phyloP scores from a whole-genome alignment of 1,140 invertebrate genomes.

The Leptinotarsa defecta region DNA sequence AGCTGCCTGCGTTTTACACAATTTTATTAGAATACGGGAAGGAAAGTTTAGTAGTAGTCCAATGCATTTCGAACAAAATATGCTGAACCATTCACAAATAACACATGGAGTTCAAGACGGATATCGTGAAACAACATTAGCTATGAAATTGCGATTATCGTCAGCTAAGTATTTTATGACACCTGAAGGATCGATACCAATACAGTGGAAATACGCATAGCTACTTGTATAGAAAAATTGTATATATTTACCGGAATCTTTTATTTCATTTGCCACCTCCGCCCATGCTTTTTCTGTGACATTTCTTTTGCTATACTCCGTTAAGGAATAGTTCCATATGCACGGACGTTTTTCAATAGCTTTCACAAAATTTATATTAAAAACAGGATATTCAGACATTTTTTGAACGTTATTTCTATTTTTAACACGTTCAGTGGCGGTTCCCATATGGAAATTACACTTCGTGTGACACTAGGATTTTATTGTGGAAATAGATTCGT shows the following conservation, averaged over 20 bases:
- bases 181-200: conserved; percentile 1
- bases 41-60: background rate
- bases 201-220: conserved; percentile 7
- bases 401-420: background rate
- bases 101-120: background rate
- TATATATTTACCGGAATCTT: conserved; percentile 24
- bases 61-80: conserved; percentile 2
- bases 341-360: conserved; percentile 19
- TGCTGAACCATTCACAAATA: background rate
- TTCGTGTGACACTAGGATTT: too few relatives aligned
- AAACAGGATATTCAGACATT: conserved; percentile 18
- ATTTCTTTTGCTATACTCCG: conserved; percentile 29
- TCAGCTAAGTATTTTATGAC: conserved; percentile 8
- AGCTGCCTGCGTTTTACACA: conserved; percentile 26
- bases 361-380: conserved; percentile 28
- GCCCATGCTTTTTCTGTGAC: conserved; percentile 30
- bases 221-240: background rate
- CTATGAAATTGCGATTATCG: background rate
- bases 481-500: too few relatives aligned
- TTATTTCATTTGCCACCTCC: conserved; percentile 23
- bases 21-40: conserved; percentile 27
- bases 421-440: background rate
- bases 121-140: conserved; percentile 11
- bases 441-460: too few relatives aligned
- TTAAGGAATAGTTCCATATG: conserved; percentile 23